Evolutionary conservation across 2,888 invertebrate species (phyloP).

Genomic region (Tridacna crocea): DNA sequence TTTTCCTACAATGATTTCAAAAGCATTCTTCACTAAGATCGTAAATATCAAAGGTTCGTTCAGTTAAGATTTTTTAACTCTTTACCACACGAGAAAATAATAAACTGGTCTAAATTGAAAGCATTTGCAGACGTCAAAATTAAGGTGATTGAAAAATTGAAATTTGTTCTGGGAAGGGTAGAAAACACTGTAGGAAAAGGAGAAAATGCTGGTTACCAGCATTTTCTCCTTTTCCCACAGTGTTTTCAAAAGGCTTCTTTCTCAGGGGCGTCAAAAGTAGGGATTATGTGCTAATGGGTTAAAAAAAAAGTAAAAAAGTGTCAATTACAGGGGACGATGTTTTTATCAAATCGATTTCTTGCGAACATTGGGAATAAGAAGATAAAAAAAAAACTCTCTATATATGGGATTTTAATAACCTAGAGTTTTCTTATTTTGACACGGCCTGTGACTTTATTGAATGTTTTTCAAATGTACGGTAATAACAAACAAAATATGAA

Average conservation of each 20-base stretch:
- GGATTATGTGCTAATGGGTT: too few species aligned
- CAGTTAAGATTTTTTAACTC: too few species aligned
- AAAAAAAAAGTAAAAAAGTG: background rate
- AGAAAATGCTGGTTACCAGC: background rate
- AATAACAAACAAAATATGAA: constrained; percentile 32
- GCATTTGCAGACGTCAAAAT: too few species aligned
- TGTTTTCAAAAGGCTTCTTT: background rate
- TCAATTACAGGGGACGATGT: background rate
- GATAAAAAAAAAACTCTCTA: constrained; percentile 31
- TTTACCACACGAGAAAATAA: too few species aligned
- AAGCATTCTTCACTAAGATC: background rate
- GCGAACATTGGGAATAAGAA: constrained; percentile 17
- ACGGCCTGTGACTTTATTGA: constrained; percentile 37
- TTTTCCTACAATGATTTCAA: background rate
- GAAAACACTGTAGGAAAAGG: background rate
- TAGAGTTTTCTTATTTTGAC: constrained; percentile 42
- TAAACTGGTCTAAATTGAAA: too few species aligned
- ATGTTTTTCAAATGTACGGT: constrained; percentile 27
- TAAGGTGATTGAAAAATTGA: too few species aligned
- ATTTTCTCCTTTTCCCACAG: background rate
- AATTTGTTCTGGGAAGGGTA: too few species aligned
- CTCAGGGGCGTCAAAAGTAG: too few species aligned
- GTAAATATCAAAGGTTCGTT: too few species aligned
- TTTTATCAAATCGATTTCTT: constrained; percentile 48
- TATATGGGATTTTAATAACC: constrained; percentile 49